Conservation (phyloP, 2,888 invertebrate species). For the Hyles lineata region DNA sequence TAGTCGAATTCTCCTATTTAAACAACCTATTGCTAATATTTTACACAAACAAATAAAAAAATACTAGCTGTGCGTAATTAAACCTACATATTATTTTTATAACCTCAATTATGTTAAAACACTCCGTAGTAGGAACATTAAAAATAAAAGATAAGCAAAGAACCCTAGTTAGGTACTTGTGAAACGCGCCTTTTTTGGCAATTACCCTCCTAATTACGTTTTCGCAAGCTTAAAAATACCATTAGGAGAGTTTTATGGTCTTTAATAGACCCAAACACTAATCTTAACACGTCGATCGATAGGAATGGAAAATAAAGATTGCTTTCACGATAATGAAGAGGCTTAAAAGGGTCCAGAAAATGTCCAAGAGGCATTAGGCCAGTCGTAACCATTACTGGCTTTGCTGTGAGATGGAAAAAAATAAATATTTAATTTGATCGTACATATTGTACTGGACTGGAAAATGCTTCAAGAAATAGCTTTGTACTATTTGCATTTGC, state of each 20-base stretch:
- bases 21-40: no score
- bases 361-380: constrained; percentile 58
- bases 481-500: neutral
- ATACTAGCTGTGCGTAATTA: no score
- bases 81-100: neutral
- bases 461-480: constrained; percentile 45
- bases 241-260: constrained; percentile 48
- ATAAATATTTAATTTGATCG: constrained; percentile 46
- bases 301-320: constrained; percentile 66
- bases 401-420: constrained; percentile 42
- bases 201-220: constrained; percentile 40
- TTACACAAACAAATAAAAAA: no score
- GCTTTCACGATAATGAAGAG: constrained; percentile 67
- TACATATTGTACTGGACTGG: constrained; percentile 35
- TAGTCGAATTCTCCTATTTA: no score
- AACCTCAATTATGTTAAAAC: neutral
- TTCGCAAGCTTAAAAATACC: constrained; percentile 32
- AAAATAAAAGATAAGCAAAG: constrained; percentile 9
- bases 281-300: constrained; percentile 64
- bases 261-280: constrained; percentile 58
- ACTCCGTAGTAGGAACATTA: neutral
- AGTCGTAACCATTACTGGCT: constrained; percentile 55
- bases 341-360: constrained; percentile 64
- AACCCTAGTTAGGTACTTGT: constrained; percentile 7
- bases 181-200: constrained; percentile 36